Conservation (phyloP, 2,888 invertebrate species). For the Invenusta paracnida region DNA sequence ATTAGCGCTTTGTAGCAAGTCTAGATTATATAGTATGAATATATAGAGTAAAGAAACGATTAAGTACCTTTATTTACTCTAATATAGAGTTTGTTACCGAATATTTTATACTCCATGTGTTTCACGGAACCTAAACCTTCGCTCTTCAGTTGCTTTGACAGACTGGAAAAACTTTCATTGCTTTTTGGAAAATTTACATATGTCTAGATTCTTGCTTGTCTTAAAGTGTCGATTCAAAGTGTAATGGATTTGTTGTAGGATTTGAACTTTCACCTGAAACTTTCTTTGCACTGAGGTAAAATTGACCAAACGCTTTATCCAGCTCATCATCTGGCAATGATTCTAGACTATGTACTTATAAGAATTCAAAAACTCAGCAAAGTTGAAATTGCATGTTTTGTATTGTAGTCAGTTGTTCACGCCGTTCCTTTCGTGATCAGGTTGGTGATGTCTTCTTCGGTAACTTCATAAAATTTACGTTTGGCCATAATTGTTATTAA, state of each 20-base stretch:
- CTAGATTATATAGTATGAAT: no score
- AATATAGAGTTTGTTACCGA: no score
- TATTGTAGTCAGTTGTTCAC: conserved; percentile 16
- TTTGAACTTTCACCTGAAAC: conserved; percentile 7
- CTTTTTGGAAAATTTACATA: neutral
- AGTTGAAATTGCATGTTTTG: conserved; percentile 17
- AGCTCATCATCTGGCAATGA: neutral
- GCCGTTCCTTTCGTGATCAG: conserved; percentile 17
- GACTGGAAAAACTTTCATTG: neutral
- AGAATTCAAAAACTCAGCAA: neutral
- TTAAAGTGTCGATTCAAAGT: conserved; percentile 18
- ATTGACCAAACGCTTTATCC: conserved; percentile 14
- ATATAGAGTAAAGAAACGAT: no score
- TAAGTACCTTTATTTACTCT: no score
- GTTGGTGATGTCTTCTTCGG: neutral
- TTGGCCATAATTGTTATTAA: neutral
- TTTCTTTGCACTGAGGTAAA: conserved; percentile 18
- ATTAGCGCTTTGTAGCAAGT: no score
- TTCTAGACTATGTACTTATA: neutral
- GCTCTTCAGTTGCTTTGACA: conserved; percentile 16
- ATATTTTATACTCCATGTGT: neutral
- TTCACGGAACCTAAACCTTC: neutral
- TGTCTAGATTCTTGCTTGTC: conserved; percentile 12
- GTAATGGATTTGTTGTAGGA: neutral
- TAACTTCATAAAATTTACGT: neutral